phyloP scores from a whole-genome alignment of 2,797 vertebrate species.

The Pantherophis alleghaniensis region DNA sequence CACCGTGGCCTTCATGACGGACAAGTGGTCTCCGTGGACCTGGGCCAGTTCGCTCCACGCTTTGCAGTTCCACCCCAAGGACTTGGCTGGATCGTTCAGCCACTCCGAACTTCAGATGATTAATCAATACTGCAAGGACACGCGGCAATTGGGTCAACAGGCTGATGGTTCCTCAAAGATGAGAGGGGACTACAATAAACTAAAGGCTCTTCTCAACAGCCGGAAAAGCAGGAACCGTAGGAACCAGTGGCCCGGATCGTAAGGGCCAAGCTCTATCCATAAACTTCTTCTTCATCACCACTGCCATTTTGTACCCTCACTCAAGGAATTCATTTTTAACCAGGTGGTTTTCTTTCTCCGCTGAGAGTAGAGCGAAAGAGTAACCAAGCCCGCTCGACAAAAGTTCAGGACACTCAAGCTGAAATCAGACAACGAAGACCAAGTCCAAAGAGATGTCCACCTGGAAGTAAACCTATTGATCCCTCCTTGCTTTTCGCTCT shows the following conservation, averaged over 20 bases:
- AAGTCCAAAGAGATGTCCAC: constrained; percentile 47
- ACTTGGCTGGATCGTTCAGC: constrained; percentile 83
- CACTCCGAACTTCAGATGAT: constrained; percentile 89
- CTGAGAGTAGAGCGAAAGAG: constrained; percentile 48
- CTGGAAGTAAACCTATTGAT: constrained; percentile 50
- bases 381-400: constrained; percentile 34
- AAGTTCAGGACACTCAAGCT: constrained; percentile 54
- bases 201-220: constrained; percentile 91
- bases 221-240: constrained; percentile 94
- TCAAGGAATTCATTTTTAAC: constrained; percentile 49
- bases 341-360: constrained; percentile 46
- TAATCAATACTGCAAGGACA: constrained; percentile 95
- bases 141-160: constrained; percentile 80
- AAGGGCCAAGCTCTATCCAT: constrained; percentile 60
- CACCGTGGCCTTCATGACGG: constrained; percentile 82
- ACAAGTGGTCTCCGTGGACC: constrained; percentile 87
- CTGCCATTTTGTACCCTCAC: constrained; percentile 39
- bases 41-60: constrained; percentile 80
- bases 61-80: constrained; percentile 84
- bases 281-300: constrained; percentile 1
- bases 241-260: constrained; percentile 82
- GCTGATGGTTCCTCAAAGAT: constrained; percentile 74
- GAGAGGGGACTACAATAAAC: constrained; percentile 90
- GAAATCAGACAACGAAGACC: constrained; percentile 44
- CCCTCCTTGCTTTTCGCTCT: constrained; percentile 56